phyloP scores from a whole-genome alignment of 2,888 invertebrate species.

The Ecliptopera silaceata region DNA sequence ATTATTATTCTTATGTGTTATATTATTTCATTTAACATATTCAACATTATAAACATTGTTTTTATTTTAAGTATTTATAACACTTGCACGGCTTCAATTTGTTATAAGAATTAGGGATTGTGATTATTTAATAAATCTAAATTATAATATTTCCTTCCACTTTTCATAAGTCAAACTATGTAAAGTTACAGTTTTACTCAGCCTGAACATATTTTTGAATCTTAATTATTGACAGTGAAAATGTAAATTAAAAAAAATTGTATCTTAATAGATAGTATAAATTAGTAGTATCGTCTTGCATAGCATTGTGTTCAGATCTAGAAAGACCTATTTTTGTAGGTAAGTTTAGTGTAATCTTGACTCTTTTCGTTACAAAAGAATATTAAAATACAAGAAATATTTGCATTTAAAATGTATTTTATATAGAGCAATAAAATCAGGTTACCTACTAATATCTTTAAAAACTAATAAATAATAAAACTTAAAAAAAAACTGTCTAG shows the following conservation, averaged over 20 bases:
- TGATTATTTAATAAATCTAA: slow-evolving; percentile 50
- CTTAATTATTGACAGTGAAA: no score
- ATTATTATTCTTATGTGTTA: no score
- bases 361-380: neutral
- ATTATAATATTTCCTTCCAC: slow-evolving; percentile 50
- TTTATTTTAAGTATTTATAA: slow-evolving; percentile 7
- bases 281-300: neutral
- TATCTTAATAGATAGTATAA: no score
- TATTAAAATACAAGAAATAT: neutral
- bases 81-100: slow-evolving; percentile 2
- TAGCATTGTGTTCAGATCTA: neutral
- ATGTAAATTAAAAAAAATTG: no score
- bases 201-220: neutral
- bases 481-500: no score
- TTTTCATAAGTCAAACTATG: slow-evolving; percentile 21
- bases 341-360: neutral
- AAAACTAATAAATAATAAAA: no score
- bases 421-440: neutral
- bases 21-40: no score
- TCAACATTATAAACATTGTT: slow-evolving; percentile 19
- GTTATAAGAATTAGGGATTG: slow-evolving; percentile 44
- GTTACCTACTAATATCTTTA: neutral
- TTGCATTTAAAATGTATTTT: neutral
- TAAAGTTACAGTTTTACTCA: neutral
- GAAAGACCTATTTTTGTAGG: neutral